Evolutionary conservation across 2,113 vertebrate genomes (phyloP), one percentile per base, ranked within the genome.

Genomic region (Acinonyx jubatus): DNA sequence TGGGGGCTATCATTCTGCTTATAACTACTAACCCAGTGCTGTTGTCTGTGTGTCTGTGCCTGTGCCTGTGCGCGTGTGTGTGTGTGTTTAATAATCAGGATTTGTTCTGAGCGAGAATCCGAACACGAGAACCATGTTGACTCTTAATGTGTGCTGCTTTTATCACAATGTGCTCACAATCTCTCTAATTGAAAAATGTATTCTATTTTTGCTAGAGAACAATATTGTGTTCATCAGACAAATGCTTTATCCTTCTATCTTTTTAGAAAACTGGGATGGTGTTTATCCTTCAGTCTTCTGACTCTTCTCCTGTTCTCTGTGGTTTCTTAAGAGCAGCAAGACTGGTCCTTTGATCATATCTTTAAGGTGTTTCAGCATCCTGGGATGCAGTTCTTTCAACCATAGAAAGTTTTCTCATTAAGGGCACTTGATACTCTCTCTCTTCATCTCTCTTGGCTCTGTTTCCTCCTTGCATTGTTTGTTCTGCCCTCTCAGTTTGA

Each of bases 381-480:
- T 55, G 23, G 66, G n/a, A 41, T 84, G 87, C 27, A 78, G 52
- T 65, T 89, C 38, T 96, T 94, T 57, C 1, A 3, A 91, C n/a
- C 27, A 36, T 15, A 73, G 86, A 79, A 78, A 6, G 38, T 78
- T 92, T 94, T 93, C 89, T 88, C 74, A 68, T 66, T 93, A 82
- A 38, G 48, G 36, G 63, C n/a, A n/a, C 89, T 52, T 63, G 55
- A 61, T 29, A 23, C 38, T 41, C 38, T 96, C 89, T 74, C 50
- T 88, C 38, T 82, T 71, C 55, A 9, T 38, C 52, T 78, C 57
- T 91, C 27, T 48, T 36, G 38, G 57, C 29, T 90, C 23, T 81
- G 19, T 65, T 96, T 94, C 61, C 27, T 86, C 61, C 88, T 94
- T 41, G 13, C 38, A 81, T 91, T 52, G 27, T 85, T 94, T 83